Evolutionary conservation across 2,113 vertebrate genomes (phyloP), one percentile per base, ranked within the genome.

Genomic region (Nymphicus hollandicus): DNA sequence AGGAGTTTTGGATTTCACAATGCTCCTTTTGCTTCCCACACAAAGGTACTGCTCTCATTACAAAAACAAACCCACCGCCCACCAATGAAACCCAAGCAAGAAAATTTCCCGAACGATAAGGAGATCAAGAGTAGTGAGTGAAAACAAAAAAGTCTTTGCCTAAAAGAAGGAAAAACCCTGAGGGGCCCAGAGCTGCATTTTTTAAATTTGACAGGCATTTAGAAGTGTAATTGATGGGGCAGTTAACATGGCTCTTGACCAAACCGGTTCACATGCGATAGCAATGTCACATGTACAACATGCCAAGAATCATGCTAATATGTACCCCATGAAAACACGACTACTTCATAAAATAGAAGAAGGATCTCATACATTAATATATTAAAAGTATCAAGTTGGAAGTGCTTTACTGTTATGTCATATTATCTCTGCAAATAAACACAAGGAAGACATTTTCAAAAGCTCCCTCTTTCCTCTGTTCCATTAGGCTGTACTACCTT

Each of bases 191-290:
- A 90, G 72, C 66, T 82, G 92, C 88, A 74, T 80, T 96, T 95
- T 92, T 93, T 61, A 53, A 92, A 96, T 78, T 81, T 96, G 97
- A 97, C 97, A 97, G 82, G 79, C 92, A 96, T 91, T 96, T 97
- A 95, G 81, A 95, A 90, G 81, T 46, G 73, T 97, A 96, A 97
- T 93, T 97, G 95, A 97, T 97, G 94, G 90, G 72, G 80, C 88
- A 96, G 94, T 95, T 96, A 96, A 94, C 79, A 64, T 71, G 85
- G 93, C 66, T 93, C 72, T 94, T 85, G 92, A 96, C 92, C 95
- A 96, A 97, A 97, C 64, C n/a, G 72, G 91, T 85, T 96, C 91
- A 90, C 69, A 94, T 23, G 70, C 7, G 7, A 91, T 87, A 92
- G 86, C 88, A 90, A 60, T 65, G 89, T 82, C 78, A 88, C 86